Evolutionary conservation across 2,797 vertebrate species (phyloP), one percentile per base, ranked within the genome.

Genomic region (Sphenodon punctatus): DNA sequence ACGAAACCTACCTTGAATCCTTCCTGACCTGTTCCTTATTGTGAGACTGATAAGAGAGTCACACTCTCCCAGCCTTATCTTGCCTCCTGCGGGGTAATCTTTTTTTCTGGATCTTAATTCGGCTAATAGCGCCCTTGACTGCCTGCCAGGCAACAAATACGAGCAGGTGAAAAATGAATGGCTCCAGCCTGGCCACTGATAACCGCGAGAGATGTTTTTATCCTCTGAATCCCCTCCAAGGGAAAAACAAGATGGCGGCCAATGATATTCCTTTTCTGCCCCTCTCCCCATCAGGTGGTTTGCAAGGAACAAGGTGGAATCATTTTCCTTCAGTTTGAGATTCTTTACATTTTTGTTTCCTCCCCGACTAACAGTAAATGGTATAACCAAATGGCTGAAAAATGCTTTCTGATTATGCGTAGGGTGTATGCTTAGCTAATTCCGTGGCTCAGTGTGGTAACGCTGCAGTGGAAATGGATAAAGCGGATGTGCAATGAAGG

Each of bases 121-220:
- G 92, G 88, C 92, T 95, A 96, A 96, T 94, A 95, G 94, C 92
- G 77, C 91, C 93, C 90, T 95, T 95, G 95, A 96, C 94, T 94
- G 90, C 85, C 94, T 96, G 96, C 94, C 95, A 96, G 94, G 94
- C 92, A 93, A 91, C 93, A 94, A 92, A 90, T 93, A 93, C 76
- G 87, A 87, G 95, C 94, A 95, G 94, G 94, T 93, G 92, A 94
- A 95, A 94, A 95, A 90, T 89, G 92, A 95, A 93, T 78, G 93
- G 91, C 95, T 95, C 93, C 94, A 94, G 92, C 86, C 90, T 94
- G 93, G 68, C 93, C 84, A 0, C 89, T 90, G 94, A 94, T 95
- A 94, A 91, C 89, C 94, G 6, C 38, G 78, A 70, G 86, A 92
- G 90, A 76, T 36, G 84, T 91, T 94, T 94, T 92, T 92, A 88